A percentile compares a stretch with the other conserved stretches of the same genome.
Evolutionary conservation across 2,797 vertebrate species (phyloP).

Genomic region (Alectoris magna): DNA sequence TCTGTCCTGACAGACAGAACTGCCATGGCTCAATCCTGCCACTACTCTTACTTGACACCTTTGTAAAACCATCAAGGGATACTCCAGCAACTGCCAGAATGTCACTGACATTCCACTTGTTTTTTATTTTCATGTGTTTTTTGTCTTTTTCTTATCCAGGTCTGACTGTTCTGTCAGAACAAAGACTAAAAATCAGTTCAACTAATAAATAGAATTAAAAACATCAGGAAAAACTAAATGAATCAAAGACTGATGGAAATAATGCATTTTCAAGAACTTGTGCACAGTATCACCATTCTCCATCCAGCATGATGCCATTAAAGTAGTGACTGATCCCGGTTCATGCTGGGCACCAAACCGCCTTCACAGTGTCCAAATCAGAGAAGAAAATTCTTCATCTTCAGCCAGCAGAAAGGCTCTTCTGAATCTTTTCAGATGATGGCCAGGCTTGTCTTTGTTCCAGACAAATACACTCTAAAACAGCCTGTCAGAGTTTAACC

Average conservation of each 20-base stretch:
- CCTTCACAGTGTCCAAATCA: background rate
- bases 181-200: background rate
- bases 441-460: constrained; percentile 36
- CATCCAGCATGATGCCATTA: background rate
- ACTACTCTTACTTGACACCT: constrained; percentile 9
- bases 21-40: constrained; percentile 36
- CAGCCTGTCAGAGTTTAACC: constrained; percentile 2
- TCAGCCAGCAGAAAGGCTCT: constrained; percentile 31
- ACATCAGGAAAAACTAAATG: background rate
- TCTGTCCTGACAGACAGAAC: constrained; percentile 48
- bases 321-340: background rate
- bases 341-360: background rate
- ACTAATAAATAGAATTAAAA: constrained; percentile 2
- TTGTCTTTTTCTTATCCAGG: background rate
- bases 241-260: background rate
- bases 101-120: background rate
- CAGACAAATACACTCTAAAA: constrained; percentile 44
- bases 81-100: constrained; percentile 15
- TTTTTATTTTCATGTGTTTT: background rate
- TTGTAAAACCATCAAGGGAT: background rate
- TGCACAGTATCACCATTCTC: background rate
- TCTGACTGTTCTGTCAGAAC: constrained; percentile 14
- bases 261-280: background rate
- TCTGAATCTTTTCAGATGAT: constrained; percentile 39
- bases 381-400: constrained; percentile 42